Evolutionary conservation across 2,113 vertebrate genomes (phyloP).

Genomic region (Trinectes maculatus): DNA sequence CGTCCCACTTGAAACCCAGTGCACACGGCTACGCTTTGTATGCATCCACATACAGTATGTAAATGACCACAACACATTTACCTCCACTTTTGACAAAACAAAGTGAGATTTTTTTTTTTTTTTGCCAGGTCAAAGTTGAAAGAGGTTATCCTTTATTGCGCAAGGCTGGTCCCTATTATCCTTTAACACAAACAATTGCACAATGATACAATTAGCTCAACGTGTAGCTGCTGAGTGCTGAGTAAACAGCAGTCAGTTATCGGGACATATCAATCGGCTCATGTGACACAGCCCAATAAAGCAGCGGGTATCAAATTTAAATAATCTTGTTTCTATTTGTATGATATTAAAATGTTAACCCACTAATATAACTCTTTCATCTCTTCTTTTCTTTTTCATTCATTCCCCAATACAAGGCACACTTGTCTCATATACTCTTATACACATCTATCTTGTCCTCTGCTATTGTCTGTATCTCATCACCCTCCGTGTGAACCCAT

Average conservation of each 20-base stretch:
- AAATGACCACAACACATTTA: too few relatives aligned
- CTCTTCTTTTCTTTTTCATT: too few relatives aligned
- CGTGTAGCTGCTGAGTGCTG: conserved; percentile 34
- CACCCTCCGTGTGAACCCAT: conserved; percentile 10
- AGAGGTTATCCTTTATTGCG: conserved; percentile 45
- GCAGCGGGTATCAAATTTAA: conserved; percentile 7
- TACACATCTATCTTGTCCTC: conserved; percentile 14
- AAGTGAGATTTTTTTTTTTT: conserved; percentile 38
- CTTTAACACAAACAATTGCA: conserved; percentile 62
- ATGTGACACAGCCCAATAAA: conserved; percentile 1
- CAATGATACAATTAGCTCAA: conserved; percentile 66
- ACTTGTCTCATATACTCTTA: too few relatives aligned
- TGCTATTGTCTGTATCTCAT: not conserved
- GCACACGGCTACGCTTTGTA: conserved; percentile 1
- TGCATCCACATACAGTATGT: too few relatives aligned
- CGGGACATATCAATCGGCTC: conserved; percentile 30
- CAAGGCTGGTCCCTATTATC: conserved; percentile 49
- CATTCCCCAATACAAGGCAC: too few relatives aligned
- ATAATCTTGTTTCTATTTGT: conserved; percentile 14
- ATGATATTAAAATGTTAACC: conserved; percentile 8
- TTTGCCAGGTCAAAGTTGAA: conserved; percentile 48
- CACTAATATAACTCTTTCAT: not conserved
- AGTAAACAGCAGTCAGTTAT: conserved; percentile 52
- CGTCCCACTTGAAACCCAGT: not conserved
- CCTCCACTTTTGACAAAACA: conserved; percentile 16